Percentiles rank a stretch among this genome's conserved stretches.
phyloP scores from a whole-genome alignment of 2,888 invertebrate genomes.

The Diplazon laetatorius region DNA sequence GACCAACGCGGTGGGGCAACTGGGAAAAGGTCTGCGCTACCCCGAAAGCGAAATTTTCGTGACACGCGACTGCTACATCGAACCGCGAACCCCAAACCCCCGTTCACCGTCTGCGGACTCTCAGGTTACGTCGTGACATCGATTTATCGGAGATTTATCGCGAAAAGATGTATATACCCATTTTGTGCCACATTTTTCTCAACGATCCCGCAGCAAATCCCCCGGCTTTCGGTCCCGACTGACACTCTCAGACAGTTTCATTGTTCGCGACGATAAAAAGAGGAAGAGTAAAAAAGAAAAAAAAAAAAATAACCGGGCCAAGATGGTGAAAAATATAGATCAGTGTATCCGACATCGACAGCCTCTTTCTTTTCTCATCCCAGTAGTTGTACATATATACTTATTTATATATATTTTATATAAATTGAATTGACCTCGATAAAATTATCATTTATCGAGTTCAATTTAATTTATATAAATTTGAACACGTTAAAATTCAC shows the following conservation, averaged over 20 bases:
- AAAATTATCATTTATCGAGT: no score
- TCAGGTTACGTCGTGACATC: background rate
- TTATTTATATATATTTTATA: no score
- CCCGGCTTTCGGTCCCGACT: background rate
- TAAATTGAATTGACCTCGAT: no score
- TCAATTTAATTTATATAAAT: no score
- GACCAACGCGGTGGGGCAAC: conserved; percentile 56
- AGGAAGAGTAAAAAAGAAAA: no score
- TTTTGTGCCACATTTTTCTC: conserved; percentile 4
- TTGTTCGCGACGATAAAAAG: background rate
- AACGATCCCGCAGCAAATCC: background rate
- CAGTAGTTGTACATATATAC: no score
- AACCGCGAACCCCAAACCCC: conserved; percentile 5
- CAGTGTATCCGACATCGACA: background rate
- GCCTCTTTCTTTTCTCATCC: background rate
- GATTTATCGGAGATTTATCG: conserved; percentile 46
- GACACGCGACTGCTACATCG: conserved; percentile 42
- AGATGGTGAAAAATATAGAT: conserved; percentile 2
- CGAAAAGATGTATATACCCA: background rate
- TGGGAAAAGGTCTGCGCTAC: conserved; percentile 14
- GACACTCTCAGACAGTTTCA: conserved; percentile 13
- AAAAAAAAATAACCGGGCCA: background rate
- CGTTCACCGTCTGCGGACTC: background rate
- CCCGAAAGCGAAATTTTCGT: conserved; percentile 46
- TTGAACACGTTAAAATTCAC: no score